These are phyloP conservation scores for Eueides isabella DNA, from an alignment of 1,140 invertebrate genomes.

Conservation along the genomic window DNA sequence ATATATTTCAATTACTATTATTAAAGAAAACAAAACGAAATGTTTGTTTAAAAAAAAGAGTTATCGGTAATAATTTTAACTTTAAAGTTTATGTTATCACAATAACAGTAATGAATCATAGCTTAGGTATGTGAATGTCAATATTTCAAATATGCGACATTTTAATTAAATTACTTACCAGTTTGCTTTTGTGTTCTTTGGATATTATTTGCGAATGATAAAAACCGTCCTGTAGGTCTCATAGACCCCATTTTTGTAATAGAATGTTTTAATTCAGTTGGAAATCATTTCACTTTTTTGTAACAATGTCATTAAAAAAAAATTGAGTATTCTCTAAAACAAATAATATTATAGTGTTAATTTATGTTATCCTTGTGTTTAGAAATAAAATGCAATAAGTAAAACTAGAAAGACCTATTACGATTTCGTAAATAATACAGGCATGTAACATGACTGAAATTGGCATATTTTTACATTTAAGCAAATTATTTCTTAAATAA, in stretches of 20 bases:
- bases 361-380: slow-evolving; percentile 48
- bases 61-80: not conserved
- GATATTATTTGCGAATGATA: slow-evolving; percentile 78
- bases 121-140: slow-evolving; percentile 38
- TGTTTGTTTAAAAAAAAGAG: too few species aligned
- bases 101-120: slow-evolving; percentile 54
- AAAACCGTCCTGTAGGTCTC: slow-evolving; percentile 76
- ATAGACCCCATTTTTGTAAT: slow-evolving; percentile 75
- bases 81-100: slow-evolving; percentile 8
- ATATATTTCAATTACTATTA: too few species aligned
- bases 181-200: slow-evolving; percentile 77
- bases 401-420: slow-evolving; percentile 45
- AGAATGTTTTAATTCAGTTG: slow-evolving; percentile 48
- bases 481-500: not conserved
- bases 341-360: slow-evolving; percentile 52
- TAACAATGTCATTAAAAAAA: slow-evolving; percentile 39
- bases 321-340: slow-evolving; percentile 52
- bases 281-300: slow-evolving; percentile 57
- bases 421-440: slow-evolving; percentile 26
- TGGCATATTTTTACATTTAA: not conserved
- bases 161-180: slow-evolving; percentile 55
- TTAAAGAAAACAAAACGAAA: too few species aligned
- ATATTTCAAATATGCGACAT: slow-evolving; percentile 1
- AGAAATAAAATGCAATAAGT: slow-evolving; percentile 69
- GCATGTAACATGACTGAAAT: slow-evolving; percentile 25